Percentiles rank a stretch among this genome's conserved stretches.
Conservation (phyloP, 2,888 invertebrate genomes). For the Omphaloscelis lunosa region DNA sequence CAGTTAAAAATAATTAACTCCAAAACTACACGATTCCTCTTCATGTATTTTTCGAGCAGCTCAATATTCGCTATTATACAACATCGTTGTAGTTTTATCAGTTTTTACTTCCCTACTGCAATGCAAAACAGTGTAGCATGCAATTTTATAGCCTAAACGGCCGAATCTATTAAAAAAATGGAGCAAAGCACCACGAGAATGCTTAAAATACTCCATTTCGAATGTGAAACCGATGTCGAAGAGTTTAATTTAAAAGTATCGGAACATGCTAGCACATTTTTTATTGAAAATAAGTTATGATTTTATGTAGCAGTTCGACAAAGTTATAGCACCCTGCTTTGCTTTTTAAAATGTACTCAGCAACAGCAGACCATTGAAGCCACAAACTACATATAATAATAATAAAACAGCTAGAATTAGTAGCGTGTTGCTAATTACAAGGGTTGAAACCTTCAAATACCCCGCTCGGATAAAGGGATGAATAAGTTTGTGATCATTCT, state of each 20-base stretch:
- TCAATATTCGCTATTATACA: conserved; percentile 3
- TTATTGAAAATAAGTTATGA: conserved; percentile 8
- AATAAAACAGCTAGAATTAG: conserved; percentile 75
- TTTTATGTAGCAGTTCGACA: neutral
- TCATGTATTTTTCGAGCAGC: conserved; percentile 22
- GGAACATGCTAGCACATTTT: conserved; percentile 30
- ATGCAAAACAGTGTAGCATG: conserved; percentile 46
- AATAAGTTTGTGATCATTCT: conserved; percentile 86
- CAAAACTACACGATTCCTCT: conserved; percentile 22
- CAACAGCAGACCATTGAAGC: conserved; percentile 31
- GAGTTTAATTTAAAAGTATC: conserved; percentile 43
- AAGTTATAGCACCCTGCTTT: neutral
- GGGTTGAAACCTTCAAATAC: conserved; percentile 79
- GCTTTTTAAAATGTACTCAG: neutral
- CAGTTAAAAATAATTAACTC: conserved; percentile 27
- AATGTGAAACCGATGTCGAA: conserved; percentile 37
- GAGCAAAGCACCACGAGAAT: conserved; percentile 29
- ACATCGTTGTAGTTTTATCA: conserved; percentile 31
- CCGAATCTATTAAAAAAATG: conserved; percentile 49
- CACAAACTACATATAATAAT: conserved; percentile 60
- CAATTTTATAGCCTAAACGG: conserved; percentile 44
- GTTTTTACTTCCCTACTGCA: conserved; percentile 36
- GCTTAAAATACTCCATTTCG: conserved; percentile 42
- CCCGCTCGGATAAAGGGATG: conserved; percentile 79
- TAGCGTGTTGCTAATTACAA: conserved; percentile 82